Evolutionary conservation across 2,888 invertebrate species (phyloP), one percentile per base, ranked within the genome.

Genomic region (Pristionchus exspectatus): DNA sequence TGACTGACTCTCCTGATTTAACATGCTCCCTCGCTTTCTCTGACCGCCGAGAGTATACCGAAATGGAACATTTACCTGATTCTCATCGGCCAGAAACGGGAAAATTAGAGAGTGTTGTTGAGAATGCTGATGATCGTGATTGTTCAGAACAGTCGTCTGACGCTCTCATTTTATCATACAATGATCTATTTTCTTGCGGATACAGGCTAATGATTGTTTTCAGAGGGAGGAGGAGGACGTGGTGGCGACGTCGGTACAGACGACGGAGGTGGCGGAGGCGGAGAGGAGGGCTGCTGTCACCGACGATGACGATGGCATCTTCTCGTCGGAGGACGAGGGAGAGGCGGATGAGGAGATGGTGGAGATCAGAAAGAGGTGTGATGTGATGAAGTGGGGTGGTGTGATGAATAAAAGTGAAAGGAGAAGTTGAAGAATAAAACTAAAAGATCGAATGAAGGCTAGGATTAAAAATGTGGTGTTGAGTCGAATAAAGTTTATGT

Each of bases 291-390:
- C 21, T 2, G 63, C 21, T 2, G 7, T 7, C 16, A 30, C 10
- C 21, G 50, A 50, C 50, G 85, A 85, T 9, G 56, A 59, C 33
- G 85, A 63, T 30, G 56, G 33, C n/a, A 85, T 81, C 81, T 81
- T 81, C 81, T 44, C 38, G 87, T 54, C 54, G 30, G 87, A 87
- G 69, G 87, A 87, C 10, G 87, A 87, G 50, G 87, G 54, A 24
- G 87, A 88, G 2, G 33, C 5, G 12, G 87, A 88, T n/a, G 87
- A 88, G 50, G 87, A 88, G 33, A 56, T 38, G 54, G 4, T 74
- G 18, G 87, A 88, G 87, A 54, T 74, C 10, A n/a, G 56, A 33
- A 88, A 74, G 56, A 72, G 87, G 87, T 88, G n/a, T 24, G 72
- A 50, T 1, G 16, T 38, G 44, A 18, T 7, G 33, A 7, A 18